Evolutionary conservation across 2,113 vertebrate species (phyloP), one percentile per base, ranked within the genome.

Genomic region (Chunga burmeisteri): DNA sequence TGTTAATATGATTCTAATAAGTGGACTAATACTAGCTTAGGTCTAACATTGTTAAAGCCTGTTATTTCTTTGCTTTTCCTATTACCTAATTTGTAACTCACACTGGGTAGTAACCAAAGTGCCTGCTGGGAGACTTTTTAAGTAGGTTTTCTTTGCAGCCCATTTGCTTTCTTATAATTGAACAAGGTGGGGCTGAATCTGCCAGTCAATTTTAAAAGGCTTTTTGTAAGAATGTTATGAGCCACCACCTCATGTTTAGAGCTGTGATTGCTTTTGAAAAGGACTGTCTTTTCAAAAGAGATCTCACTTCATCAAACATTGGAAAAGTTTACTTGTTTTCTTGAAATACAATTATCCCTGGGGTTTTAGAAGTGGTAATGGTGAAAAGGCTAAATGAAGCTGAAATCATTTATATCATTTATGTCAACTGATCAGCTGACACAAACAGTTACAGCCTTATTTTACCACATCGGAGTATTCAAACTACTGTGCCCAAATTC

Each of bases 81-180:
- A 25, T 93, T 92, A 80, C 47, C 62, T 83, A 88, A 90, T 94
- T 94, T 86, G 86, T 93, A 94, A 95, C 74, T 95, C 75, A 88
- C 85, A 67, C 83, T 73, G 71, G 26, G 94, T 77, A 90, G 55
- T 66, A 96, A 92, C 32, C 74, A 79, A 83, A 86, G 40, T 18
- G 63, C 81, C 78, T 75, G 81, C 93, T 73, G 86, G 74, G 74
- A 96, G 50, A 55, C 82, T 92, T 96, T 91, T 78, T 47, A 68
- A 94, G 49, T 53, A 90, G 50, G 29, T 86, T 94, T 92, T 85
- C 73, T 89, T 86, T 86, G 92, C 74, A 92, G 66, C 56, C 44
- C 47, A 55, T 94, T 91, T 86, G 70, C 61, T 82, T 90, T 50
- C 81, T 89, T 88, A 53, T 6, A 68, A 62, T 61, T 83, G 62